phyloP scores from a whole-genome alignment of 2,888 invertebrate species.

The Caenorhabditis sp. region DNA sequence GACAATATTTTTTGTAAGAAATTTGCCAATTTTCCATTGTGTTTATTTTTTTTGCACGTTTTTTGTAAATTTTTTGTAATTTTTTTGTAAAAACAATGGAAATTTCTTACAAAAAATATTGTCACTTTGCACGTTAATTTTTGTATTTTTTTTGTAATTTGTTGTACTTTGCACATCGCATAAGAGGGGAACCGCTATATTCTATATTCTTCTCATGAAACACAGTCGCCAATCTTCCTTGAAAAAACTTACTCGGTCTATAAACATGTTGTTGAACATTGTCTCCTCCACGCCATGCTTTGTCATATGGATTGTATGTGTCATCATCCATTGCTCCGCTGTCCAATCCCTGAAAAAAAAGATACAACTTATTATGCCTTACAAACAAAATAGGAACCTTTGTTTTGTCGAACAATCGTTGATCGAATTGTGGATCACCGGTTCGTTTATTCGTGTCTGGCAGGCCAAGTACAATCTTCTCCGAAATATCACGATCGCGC shows the following conservation, averaged over 20 bases:
- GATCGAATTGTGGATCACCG: conserved; percentile 81
- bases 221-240: too few relatives aligned
- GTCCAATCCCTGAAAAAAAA: conserved; percentile 79
- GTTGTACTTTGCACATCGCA: too few relatives aligned
- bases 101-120: too few relatives aligned
- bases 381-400: conserved; percentile 67
- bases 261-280: conserved; percentile 88
- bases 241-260: conserved; percentile 78
- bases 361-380: neutral
- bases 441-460: conserved; percentile 79
- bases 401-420: conserved; percentile 89
- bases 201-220: too few relatives aligned
- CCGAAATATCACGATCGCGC: conserved; percentile 94
- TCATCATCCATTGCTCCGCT: conserved; percentile 91
- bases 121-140: too few relatives aligned
- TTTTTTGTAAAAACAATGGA: too few relatives aligned
- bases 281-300: conserved; percentile 92
- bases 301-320: conserved; percentile 95
- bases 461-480: conserved; percentile 95
- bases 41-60: too few relatives aligned
- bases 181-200: too few relatives aligned
- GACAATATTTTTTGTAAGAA: too few relatives aligned
- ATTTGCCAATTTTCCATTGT: too few relatives aligned
- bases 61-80: too few relatives aligned
- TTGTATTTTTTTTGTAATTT: too few relatives aligned